phyloP scores from a whole-genome alignment of 2,113 vertebrate species.

The Nycticorax nycticorax region DNA sequence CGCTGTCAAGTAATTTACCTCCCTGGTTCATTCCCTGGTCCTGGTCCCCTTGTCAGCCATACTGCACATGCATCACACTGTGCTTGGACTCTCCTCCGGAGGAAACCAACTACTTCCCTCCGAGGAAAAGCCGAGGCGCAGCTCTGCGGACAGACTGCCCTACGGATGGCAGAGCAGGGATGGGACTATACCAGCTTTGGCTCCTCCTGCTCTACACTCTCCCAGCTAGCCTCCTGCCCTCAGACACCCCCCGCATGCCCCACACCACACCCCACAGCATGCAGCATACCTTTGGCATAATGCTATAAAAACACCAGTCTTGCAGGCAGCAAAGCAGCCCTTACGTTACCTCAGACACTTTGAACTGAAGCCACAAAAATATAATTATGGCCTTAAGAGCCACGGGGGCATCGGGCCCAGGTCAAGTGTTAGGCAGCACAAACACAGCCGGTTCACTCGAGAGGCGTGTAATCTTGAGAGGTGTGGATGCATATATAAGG shows the following conservation, averaged over 20 bases:
- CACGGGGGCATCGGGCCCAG: not conserved
- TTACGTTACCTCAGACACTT: slow-evolving; percentile 38
- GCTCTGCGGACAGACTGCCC: not conserved
- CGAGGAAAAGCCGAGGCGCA: rapidly evolving
- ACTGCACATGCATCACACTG: not conserved
- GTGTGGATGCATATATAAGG: not conserved
- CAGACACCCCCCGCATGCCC: not conserved
- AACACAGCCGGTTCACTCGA: slow-evolving; percentile 21
- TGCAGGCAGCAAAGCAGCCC: slow-evolving; percentile 53
- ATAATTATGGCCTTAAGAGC: slow-evolving; percentile 33
- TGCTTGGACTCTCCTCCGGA: not conserved
- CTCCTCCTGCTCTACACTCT: not conserved
- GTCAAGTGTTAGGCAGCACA: slow-evolving; percentile 21
- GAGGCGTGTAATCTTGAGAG: not conserved
- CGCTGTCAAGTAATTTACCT: not conserved
- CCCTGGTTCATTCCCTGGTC: not conserved
- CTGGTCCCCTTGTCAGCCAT: not conserved
- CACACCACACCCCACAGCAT: not conserved
- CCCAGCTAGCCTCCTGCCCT: not conserved
- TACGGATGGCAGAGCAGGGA: not conserved
- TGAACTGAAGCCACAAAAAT: slow-evolving; percentile 55
- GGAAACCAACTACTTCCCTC: not conserved
- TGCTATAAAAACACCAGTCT: slow-evolving; percentile 48
- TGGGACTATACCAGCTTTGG: not conserved
- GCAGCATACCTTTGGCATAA: not conserved